Conservation (phyloP, 2,797 vertebrate genomes). For the Cuculus canorus region DNA sequence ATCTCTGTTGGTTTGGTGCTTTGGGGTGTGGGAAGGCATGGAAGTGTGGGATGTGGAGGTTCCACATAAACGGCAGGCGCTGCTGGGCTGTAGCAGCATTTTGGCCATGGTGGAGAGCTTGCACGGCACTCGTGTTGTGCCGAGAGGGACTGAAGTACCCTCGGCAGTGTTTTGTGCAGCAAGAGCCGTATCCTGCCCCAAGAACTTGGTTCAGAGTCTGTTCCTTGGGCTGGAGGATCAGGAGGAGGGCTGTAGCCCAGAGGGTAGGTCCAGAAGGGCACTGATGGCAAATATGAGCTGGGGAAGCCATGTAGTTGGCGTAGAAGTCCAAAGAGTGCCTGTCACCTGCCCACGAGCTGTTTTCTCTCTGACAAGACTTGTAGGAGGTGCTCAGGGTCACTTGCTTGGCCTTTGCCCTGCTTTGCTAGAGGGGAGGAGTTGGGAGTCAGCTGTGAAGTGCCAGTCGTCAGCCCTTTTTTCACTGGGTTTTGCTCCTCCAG, state of each 20-base stretch:
- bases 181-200: neutral
- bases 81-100: neutral
- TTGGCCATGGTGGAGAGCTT: neutral
- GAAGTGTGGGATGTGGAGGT: neutral
- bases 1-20: rapidly evolving
- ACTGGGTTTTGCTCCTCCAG: neutral
- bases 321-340: neutral
- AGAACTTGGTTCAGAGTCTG: neutral
- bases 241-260: neutral
- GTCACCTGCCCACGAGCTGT: rapidly evolving
- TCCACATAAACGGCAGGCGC: neutral
- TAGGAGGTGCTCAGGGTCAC: neutral
- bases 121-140: rapidly evolving
- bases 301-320: rapidly evolving
- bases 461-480: rapidly evolving
- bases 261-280: neutral
- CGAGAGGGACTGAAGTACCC: neutral
- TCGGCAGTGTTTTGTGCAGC: neutral
- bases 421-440: neutral
- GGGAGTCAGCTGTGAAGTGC: neutral
- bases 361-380: neutral
- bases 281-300: rapidly evolving
- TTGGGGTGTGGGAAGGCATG: neutral
- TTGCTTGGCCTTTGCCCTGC: neutral
- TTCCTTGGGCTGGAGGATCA: neutral